Evolutionary conservation across 2,113 vertebrate species (phyloP), one percentile per base, ranked within the genome.

Genomic region (Leptodactylus fuscus): DNA sequence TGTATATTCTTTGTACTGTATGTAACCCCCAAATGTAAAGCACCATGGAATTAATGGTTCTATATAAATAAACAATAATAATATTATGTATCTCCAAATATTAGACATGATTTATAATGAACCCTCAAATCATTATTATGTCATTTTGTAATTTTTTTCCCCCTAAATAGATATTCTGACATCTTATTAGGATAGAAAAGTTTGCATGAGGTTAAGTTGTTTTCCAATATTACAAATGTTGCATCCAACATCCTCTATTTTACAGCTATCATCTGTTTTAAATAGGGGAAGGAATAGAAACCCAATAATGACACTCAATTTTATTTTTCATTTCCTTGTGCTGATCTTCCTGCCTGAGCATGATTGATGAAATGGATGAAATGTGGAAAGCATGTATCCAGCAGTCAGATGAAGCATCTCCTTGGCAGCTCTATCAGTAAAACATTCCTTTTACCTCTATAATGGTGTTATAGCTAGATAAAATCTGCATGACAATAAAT

Each of bases 181-280:
- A 38, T 18, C 1, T 67, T 36, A 22, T 60, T 13, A 49, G 49
- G 3, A 11, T 36, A 10, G 58, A 78, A 46, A 34, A 60, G 34
- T 85, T 12, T 77, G 55, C 41, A 36, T 5, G 29, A 38, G 38
- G 49, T 49, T 24, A n/a, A 44, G 20, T 11, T 41, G 0, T 29
- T 41, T 24, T 73, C 2, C 24, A 32, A 6, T 38, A 20, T 65
- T 48, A 41, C 12, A 34, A 69, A 38, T 69, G 15, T 38, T 69
- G n/a, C 22, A 49, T 38, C 1, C 34, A 78, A 69, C 73, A 85
- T 60, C 60, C n/a, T 58, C 79, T 85, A 79, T 53, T 78, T 69
- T 77, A 78, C 24, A 84, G 29, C 34, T 20, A 55, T 85, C 83
- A 85, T 85, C 83, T 85, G 83, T 70, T 79, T 85, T 85, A 41